Percentiles rank a stretch among this genome's conserved stretches.
These are phyloP conservation scores for Heliconius eleuchia DNA, from an alignment of 1,140 invertebrate genomes.

Conservation along the genomic window DNA sequence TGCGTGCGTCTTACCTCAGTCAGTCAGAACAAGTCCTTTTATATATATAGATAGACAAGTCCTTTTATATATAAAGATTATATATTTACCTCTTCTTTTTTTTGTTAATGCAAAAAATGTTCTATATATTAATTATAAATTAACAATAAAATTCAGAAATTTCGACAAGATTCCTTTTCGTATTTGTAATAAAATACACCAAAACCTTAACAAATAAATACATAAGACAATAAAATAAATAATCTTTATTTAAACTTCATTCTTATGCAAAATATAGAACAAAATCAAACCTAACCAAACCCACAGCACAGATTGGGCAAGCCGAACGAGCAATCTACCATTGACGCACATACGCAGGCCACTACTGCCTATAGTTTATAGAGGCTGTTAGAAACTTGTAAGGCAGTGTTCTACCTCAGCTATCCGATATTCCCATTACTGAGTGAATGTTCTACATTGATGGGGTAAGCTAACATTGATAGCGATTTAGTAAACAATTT, in stretches of 20 bases:
- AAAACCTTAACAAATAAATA: too few relatives aligned
- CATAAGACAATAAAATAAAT: neutral
- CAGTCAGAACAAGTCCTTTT: too few relatives aligned
- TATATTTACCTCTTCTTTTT: too few relatives aligned
- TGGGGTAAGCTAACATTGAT: slow-evolving; percentile 45
- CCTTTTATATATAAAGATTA: too few relatives aligned
- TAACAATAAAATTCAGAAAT: too few relatives aligned
- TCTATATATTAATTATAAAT: too few relatives aligned
- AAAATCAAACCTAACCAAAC: slow-evolving; percentile 11
- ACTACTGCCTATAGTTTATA: slow-evolving; percentile 40
- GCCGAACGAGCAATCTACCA: slow-evolving; percentile 48
- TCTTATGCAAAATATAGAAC: slow-evolving; percentile 17
- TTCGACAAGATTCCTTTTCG: too few relatives aligned
- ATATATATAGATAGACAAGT: too few relatives aligned
- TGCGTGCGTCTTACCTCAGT: too few relatives aligned
- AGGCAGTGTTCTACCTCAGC: slow-evolving; percentile 44
- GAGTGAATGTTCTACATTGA: slow-evolving; percentile 48
- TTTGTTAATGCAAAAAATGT: too few relatives aligned
- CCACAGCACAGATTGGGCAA: slow-evolving; percentile 33
- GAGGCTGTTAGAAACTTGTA: slow-evolving; percentile 42
- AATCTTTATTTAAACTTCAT: neutral
- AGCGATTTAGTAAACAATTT: slow-evolving; percentile 44
- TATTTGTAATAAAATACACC: too few relatives aligned
- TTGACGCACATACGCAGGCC: slow-evolving; percentile 45
- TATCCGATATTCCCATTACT: slow-evolving; percentile 60